Base-by-base conservation (phyloP, 2,888 invertebrate species). In the Lithophane semibrunnea region DNA sequence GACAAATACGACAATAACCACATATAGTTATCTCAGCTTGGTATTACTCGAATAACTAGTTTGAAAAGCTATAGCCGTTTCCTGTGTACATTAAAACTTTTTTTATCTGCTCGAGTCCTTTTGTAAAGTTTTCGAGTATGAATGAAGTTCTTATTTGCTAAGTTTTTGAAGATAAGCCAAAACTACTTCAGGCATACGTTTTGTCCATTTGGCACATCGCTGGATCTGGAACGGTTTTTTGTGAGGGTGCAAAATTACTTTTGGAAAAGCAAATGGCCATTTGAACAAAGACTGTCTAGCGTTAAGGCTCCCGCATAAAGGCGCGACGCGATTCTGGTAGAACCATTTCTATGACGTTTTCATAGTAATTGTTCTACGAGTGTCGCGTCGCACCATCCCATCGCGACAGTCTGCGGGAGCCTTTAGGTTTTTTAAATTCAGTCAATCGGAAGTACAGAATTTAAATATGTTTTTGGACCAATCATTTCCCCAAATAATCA, bases 71-170 rank as follows among this genome's bases (percentile, higher is more conserved):
- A 88, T 84, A 84, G 78, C 79, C 79, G 86, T 89, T 89, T 88
- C 90, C 89, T 86, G 83, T 85, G 82, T 86, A 86, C 89, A 88
- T 89, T 89, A 88, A 89, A 90, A 90, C 88, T 89, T 89, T 86
- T 86, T 88, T 88, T 90, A 89, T 88, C 85, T 85, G 77, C 66
- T 73, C 16, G 44, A 80, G 78, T 82, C 76, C 77, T 83, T 87
- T 88, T 84, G 83, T 88, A 72, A 71, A 83, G 79, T 88, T 84
- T 79, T 79, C 52, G 60, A 83, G 83, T 83, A 79, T 84, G 79
- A 86, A 86, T 83, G 75, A 82, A 88, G 77, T 88, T 83, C 68
- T 85, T 88, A 83, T 85, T 88, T 84, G 82, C 69, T 58, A 86
- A 82, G 80, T 85, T 88, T 81, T 88, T 88, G 87, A 88, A 80